Conservation (phyloP, 2,797 vertebrate genomes). For the Sebastes matsubarae region DNA sequence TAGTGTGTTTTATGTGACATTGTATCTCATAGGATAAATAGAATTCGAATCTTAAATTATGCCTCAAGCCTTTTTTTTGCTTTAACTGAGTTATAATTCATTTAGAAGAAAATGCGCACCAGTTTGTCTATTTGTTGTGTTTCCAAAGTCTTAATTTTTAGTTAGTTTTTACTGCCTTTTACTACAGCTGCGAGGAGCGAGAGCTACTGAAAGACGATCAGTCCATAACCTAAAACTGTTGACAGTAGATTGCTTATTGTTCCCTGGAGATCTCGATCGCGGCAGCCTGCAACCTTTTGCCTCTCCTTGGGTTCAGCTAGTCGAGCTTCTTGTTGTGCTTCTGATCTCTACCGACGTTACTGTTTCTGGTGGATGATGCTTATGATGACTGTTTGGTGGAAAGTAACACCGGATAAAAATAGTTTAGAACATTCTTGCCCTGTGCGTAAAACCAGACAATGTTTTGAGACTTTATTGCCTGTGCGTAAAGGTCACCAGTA, state of each 20-base stretch:
- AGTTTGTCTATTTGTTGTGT: slow-evolving; percentile 22
- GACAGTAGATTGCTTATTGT: slow-evolving; percentile 79
- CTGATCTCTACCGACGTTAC: slow-evolving; percentile 22
- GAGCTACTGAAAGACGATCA: slow-evolving; percentile 63
- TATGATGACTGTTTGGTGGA: background rate
- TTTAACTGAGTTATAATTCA: background rate
- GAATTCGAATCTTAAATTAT: background rate
- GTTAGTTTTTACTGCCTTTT: slow-evolving; percentile 8
- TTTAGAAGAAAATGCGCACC: background rate
- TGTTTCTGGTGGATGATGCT: background rate
- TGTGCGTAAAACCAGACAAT: slow-evolving; percentile 32
- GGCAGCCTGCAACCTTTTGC: slow-evolving; percentile 54
- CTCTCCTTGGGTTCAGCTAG: slow-evolving; percentile 35
- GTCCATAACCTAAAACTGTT: slow-evolving; percentile 71
- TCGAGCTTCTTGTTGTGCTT: slow-evolving; percentile 10
- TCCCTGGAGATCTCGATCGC: slow-evolving; percentile 71
- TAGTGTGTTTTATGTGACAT: slow-evolving; percentile 10
- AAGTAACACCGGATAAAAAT: slow-evolving; percentile 10
- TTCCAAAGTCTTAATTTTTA: slow-evolving; percentile 12
- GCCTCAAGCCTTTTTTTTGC: background rate
- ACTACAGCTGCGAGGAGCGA: slow-evolving; percentile 25
- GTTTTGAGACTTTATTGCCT: slow-evolving; percentile 1
- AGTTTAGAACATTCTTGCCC: background rate
- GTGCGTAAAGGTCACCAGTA: slow-evolving; percentile 31
- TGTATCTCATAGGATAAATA: background rate